These are phyloP conservation scores for Pseudomugil tenellus DNA, from an alignment of 2,797 vertebrate species.

Conservation along the genomic window DNA sequence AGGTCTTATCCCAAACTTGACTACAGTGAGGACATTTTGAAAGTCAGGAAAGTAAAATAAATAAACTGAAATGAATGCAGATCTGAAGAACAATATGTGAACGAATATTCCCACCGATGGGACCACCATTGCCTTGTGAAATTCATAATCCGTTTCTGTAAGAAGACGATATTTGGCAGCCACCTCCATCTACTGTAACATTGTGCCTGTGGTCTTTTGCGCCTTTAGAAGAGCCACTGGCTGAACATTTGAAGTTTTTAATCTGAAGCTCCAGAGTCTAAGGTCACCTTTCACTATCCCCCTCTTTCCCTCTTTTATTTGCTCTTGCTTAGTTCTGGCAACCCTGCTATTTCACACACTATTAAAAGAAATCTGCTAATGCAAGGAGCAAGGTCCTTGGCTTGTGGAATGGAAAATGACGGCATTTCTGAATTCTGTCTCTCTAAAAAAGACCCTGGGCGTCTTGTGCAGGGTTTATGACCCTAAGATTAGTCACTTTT, in stretches of 20 bases:
- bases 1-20: neutral
- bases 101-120: slow-evolving; percentile 72
- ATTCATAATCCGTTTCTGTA: slow-evolving; percentile 77
- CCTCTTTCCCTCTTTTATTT: slow-evolving; percentile 72
- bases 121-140: slow-evolving; percentile 72
- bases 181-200: slow-evolving; percentile 72
- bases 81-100: slow-evolving; percentile 67
- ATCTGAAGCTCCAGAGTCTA: slow-evolving; percentile 79
- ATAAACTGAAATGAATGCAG: slow-evolving; percentile 56
- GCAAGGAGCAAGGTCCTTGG: slow-evolving; percentile 69
- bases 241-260: slow-evolving; percentile 82
- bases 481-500: slow-evolving; percentile 84
- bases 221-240: slow-evolving; percentile 75
- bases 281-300: slow-evolving; percentile 78
- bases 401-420: slow-evolving; percentile 78
- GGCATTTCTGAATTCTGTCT: slow-evolving; percentile 80
- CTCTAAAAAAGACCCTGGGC: slow-evolving; percentile 77
- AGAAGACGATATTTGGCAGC: slow-evolving; percentile 76
- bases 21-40: slow-evolving; percentile 39
- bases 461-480: slow-evolving; percentile 82
- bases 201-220: slow-evolving; percentile 73
- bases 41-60: slow-evolving; percentile 48
- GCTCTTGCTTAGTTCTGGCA: slow-evolving; percentile 75
- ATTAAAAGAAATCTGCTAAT: slow-evolving; percentile 82
- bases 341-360: slow-evolving; percentile 80